Evolutionary conservation across 2,888 invertebrate species (phyloP).

Genomic region (Lysandra coridon): DNA sequence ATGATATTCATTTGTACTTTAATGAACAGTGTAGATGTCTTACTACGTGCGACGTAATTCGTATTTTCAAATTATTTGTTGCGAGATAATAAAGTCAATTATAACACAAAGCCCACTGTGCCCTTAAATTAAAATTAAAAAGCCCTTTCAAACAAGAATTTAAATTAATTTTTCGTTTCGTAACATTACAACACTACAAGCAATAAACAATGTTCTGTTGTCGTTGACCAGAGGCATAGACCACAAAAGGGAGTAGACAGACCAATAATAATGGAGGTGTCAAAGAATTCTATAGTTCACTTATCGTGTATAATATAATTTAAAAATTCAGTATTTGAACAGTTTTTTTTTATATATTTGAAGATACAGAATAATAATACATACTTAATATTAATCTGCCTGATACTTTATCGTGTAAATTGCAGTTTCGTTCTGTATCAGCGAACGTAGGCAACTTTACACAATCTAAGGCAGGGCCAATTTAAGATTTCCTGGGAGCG

Average conservation of each 20-base stretch:
- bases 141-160: conserved; percentile 8
- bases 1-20: neutral
- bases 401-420: no score
- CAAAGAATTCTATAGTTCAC: no score
- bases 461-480: neutral
- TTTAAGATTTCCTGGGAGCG: neutral
- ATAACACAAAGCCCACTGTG: conserved; percentile 1
- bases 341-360: no score
- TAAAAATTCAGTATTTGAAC: no score
- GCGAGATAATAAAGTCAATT: conserved; percentile 15
- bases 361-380: no score
- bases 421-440: no score
- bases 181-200: conserved; percentile 15
- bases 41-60: neutral
- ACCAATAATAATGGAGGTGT: neutral
- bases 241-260: neutral
- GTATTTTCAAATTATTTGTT: neutral
- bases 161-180: conserved; percentile 22
- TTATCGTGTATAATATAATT: no score
- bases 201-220: conserved; percentile 23
- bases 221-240: conserved; percentile 11
- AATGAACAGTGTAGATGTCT: neutral
- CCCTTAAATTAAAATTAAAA: conserved; percentile 20
- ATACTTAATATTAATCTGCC: no score
- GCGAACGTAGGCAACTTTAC: no score